A percentile compares a stretch with the other conserved stretches of the same genome.
Evolutionary conservation across 2,113 vertebrate genomes (phyloP).

Genomic region (Polypterus senegalus): DNA sequence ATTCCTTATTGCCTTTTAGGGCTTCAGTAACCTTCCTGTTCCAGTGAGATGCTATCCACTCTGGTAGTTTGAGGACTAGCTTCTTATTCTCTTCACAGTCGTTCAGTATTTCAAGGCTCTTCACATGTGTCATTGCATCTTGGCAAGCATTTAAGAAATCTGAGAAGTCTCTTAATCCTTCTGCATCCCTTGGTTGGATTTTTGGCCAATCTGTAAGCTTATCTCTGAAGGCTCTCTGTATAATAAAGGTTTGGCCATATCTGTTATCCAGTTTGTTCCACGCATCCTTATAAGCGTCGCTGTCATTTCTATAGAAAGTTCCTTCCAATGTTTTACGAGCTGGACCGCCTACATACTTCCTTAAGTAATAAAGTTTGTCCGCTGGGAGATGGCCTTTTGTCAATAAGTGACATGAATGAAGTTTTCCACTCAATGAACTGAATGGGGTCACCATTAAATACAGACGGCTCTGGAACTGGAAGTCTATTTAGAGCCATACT

Average conservation of each 20-base stretch:
- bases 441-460: slow-evolving; percentile 9
- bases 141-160: slow-evolving; percentile 15
- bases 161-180: slow-evolving; percentile 7
- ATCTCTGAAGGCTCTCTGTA: no score
- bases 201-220: no score
- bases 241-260: no score
- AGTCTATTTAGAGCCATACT: slow-evolving; percentile 8
- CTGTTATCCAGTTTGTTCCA: no score
- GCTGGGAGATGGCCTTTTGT: slow-evolving; percentile 1
- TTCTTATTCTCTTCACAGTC: slow-evolving; percentile 12
- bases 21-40: slow-evolving; percentile 4
- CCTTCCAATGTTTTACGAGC: slow-evolving; percentile 6
- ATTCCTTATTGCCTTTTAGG: slow-evolving; percentile 7
- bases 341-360: slow-evolving; percentile 12
- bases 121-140: not conserved
- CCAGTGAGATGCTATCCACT: slow-evolving; percentile 12
- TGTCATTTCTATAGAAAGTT: slow-evolving; percentile 4
- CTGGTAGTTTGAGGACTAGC: slow-evolving; percentile 9
- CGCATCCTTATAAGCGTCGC: no score
- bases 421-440: slow-evolving; percentile 15
- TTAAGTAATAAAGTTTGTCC: slow-evolving; percentile 11
- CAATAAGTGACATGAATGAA: slow-evolving; percentile 1
- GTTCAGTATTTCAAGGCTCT: slow-evolving; percentile 7
- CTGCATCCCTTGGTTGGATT: not conserved
- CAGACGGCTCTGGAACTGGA: slow-evolving; percentile 11